Conservation (phyloP, 2,888 invertebrate genomes). For the Trachelus iudaicus region DNA sequence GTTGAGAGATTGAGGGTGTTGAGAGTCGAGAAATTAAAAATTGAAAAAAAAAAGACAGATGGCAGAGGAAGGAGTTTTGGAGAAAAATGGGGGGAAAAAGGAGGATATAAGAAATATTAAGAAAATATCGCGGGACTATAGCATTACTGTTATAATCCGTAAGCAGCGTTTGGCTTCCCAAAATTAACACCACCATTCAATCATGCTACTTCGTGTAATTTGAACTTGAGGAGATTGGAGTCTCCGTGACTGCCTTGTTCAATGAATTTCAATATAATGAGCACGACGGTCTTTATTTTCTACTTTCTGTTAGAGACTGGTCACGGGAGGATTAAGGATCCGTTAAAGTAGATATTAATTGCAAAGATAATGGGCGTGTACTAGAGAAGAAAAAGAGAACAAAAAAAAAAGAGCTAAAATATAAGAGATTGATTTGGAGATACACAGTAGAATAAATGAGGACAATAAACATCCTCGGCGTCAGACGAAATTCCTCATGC, state of each 20-base stretch:
- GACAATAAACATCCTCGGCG: slow-evolving; percentile 11
- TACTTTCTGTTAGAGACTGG: neutral
- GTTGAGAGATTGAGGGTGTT: neutral
- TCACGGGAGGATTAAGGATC: neutral
- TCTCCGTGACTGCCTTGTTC: neutral
- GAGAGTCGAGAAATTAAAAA: neutral
- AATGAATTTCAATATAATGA: neutral
- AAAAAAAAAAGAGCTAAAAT: neutral
- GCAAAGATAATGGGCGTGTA: slow-evolving; percentile 2
- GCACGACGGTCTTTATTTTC: neutral
- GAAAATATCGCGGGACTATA: neutral
- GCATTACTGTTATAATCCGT: neutral
- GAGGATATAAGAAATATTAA: neutral
- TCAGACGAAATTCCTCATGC: neutral
- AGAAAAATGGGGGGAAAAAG: neutral
- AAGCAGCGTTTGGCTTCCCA: neutral
- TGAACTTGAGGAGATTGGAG: slow-evolving; percentile 14
- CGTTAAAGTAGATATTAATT: slow-evolving; percentile 5
- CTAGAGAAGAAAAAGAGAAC: neutral
- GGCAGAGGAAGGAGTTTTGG: neutral
- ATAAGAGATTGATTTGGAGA: slow-evolving; percentile 13
- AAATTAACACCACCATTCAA: slow-evolving; percentile 40
- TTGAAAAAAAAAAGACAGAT: neutral
- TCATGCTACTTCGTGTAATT: slow-evolving; percentile 43
- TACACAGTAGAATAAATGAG: slow-evolving; percentile 13